Evolutionary conservation across 2,113 vertebrate species (phyloP).

Genomic region (Hoplias malabaricus): DNA sequence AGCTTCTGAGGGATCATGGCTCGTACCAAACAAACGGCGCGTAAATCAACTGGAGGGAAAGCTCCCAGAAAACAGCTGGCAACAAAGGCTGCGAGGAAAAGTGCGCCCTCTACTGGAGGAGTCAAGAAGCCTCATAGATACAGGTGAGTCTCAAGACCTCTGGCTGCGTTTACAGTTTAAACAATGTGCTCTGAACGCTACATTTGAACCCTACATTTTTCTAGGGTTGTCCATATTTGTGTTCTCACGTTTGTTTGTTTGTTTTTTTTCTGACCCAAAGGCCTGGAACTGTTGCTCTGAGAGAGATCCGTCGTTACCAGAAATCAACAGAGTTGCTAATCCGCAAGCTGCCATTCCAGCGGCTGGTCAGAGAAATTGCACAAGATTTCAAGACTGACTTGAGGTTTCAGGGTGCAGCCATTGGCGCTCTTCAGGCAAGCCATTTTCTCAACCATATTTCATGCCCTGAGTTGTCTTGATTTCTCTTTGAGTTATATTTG

Average conservation of each 20-base stretch:
- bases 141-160: conserved; percentile 67
- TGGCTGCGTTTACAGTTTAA: too few species aligned
- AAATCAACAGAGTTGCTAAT: conserved; percentile 81
- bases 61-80: conserved; percentile 87
- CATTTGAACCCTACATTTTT: too few species aligned
- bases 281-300: conserved; percentile 78
- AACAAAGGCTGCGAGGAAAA: conserved; percentile 85
- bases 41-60: conserved; percentile 89
- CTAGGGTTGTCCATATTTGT: too few species aligned
- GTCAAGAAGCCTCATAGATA: conserved; percentile 84
- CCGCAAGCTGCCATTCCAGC: conserved; percentile 81
- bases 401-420: conserved; percentile 82
- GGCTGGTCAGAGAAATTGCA: conserved; percentile 78
- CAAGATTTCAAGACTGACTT: conserved; percentile 83
- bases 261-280: conserved; percentile 34
- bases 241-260: too few species aligned
- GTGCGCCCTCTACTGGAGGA: conserved; percentile 83
- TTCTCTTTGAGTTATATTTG: not conserved
- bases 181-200: too few species aligned
- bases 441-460: not conserved
- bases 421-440: conserved; percentile 77
- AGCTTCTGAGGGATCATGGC: conserved; percentile 73
- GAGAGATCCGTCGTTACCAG: conserved; percentile 82
- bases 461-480: not conserved
- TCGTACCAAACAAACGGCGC: conserved; percentile 89